A percentile compares a stretch with the other conserved stretches of the same genome.
These are phyloP conservation scores for Phoebastria nigripes DNA, from an alignment of 2,797 vertebrate species.

Conservation along the genomic window DNA sequence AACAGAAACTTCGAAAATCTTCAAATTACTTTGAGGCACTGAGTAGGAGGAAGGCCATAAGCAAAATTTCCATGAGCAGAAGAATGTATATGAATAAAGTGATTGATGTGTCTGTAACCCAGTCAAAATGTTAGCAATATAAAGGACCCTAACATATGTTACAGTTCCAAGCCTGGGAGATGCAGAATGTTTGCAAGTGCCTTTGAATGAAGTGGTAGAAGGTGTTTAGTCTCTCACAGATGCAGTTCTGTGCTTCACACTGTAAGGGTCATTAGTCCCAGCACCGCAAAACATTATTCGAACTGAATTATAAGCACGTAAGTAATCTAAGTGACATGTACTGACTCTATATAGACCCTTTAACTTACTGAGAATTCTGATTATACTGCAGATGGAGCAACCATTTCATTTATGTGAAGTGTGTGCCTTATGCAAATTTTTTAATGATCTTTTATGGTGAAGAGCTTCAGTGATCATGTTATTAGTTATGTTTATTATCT, in stretches of 20 bases:
- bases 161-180: background rate
- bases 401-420: background rate
- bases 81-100: background rate
- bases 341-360: background rate
- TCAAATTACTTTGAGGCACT: background rate
- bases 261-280: slow-evolving; percentile 7
- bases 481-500: background rate
- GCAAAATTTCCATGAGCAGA: background rate
- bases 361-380: background rate
- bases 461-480: background rate
- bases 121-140: background rate
- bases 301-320: background rate
- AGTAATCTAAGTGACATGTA: background rate
- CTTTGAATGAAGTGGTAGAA: background rate
- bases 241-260: background rate
- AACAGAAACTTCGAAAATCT: background rate
- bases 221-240: background rate
- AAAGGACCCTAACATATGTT: background rate
- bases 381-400: background rate
- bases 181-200: background rate
- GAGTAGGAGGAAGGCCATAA: background rate
- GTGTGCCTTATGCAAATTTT: background rate
- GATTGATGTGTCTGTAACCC: background rate
- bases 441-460: background rate
- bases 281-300: background rate